Conservation (phyloP, 2,888 invertebrate genomes). For the Allacma fusca region DNA sequence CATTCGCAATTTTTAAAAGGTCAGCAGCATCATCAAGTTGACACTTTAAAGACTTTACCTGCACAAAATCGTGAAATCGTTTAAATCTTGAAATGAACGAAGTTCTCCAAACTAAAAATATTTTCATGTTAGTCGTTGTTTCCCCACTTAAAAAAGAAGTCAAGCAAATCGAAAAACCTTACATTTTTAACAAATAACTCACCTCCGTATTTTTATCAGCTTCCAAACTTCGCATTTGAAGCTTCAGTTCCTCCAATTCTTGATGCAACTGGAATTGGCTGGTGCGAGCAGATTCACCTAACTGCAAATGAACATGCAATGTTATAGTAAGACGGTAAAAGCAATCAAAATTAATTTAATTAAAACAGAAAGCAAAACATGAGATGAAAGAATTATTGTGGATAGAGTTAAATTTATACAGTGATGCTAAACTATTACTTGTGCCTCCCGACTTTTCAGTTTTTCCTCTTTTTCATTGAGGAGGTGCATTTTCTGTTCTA, state of each 20-base stretch:
- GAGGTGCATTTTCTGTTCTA: not conserved
- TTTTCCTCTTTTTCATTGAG: conserved; percentile 21
- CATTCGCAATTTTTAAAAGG: not conserved
- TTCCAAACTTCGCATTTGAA: conserved; percentile 22
- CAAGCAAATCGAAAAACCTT: too few species aligned
- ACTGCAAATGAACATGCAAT: conserved; percentile 5
- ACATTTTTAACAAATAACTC: conserved; percentile 8
- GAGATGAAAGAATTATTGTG: too few species aligned
- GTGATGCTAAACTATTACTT: conserved; percentile 5
- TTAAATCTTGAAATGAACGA: too few species aligned
- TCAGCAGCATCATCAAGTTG: conserved; percentile 1
- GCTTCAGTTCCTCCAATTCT: conserved; percentile 16
- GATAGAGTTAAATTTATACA: too few species aligned
- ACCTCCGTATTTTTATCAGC: conserved; percentile 36
- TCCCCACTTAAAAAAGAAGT: too few species aligned
- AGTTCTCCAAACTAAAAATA: too few species aligned
- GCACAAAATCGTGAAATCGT: not conserved
- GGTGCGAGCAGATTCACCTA: conserved; percentile 13
- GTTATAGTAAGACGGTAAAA: not conserved
- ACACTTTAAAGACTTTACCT: conserved; percentile 4
- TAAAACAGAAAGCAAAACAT: too few species aligned
- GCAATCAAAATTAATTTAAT: not conserved
- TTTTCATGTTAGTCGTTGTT: too few species aligned
- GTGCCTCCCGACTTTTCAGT: not conserved
- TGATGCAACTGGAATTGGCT: not conserved